Evolutionary conservation across 2,113 vertebrate species (phyloP).

Genomic region (Pluvianellus socialis): DNA sequence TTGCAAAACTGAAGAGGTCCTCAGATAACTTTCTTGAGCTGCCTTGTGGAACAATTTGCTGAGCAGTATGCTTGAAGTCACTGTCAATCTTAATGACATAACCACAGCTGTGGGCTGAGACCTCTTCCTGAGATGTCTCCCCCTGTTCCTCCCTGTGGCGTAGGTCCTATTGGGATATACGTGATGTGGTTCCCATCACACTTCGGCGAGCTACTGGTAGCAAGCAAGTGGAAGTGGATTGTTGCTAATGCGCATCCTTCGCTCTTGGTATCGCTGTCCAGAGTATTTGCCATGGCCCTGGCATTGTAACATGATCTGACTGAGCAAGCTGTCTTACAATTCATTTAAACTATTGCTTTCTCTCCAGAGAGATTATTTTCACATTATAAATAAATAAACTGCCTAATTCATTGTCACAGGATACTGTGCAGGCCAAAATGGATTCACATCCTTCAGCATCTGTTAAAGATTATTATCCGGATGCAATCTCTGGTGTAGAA

Average conservation of each 20-base stretch:
- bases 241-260: rapidly evolving
- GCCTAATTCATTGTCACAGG: not conserved
- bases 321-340: not conserved
- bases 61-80: not conserved
- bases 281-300: not conserved
- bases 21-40: not conserved
- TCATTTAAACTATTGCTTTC: not conserved
- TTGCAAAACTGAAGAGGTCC: not conserved
- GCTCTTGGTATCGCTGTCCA: not conserved
- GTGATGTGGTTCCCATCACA: not conserved
- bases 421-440: not conserved
- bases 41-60: not conserved
- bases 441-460: not conserved
- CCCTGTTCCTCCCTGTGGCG: not conserved
- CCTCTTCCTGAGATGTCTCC: not conserved
- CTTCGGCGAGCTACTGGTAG: not conserved
- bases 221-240: not conserved
- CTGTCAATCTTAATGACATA: not conserved
- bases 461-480: not conserved
- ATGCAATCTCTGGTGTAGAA: not conserved
- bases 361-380: slow-evolving; percentile 4
- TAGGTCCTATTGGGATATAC: not conserved
- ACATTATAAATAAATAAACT: slow-evolving; percentile 10
- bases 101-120: not conserved
- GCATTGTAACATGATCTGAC: not conserved